Conservation (phyloP, 2,113 vertebrate genomes). For the Picathartes gymnocephalus region DNA sequence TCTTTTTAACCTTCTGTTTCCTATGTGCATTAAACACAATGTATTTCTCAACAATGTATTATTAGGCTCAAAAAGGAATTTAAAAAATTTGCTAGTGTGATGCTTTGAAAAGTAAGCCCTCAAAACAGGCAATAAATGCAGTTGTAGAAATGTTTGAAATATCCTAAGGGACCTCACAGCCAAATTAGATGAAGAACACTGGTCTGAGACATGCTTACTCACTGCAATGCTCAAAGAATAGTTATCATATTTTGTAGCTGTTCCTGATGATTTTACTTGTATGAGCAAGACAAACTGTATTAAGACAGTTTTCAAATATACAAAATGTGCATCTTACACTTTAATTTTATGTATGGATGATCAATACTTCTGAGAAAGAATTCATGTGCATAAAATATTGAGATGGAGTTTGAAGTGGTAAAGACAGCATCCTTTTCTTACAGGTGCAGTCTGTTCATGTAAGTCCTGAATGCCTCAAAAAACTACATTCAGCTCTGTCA, state of each 20-base stretch:
- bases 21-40: neutral
- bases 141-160: neutral
- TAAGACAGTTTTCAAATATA: neutral
- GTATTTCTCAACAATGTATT: neutral
- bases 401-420: neutral
- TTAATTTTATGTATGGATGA: neutral
- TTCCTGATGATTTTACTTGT: neutral
- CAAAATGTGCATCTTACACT: neutral
- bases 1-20: neutral
- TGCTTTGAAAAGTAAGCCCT: slow-evolving; percentile 36
- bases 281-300: neutral
- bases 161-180: neutral
- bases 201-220: neutral
- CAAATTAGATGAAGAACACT: neutral
- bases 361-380: neutral
- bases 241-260: neutral
- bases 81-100: neutral
- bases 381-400: neutral
- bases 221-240: neutral
- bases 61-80: neutral
- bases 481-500: neutral
- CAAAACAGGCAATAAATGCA: neutral
- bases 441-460: neutral
- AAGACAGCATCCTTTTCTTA: neutral
- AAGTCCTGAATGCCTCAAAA: neutral